Evolutionary conservation across 2,113 vertebrate species (phyloP).

Genomic region (Centropus bengalensis): DNA sequence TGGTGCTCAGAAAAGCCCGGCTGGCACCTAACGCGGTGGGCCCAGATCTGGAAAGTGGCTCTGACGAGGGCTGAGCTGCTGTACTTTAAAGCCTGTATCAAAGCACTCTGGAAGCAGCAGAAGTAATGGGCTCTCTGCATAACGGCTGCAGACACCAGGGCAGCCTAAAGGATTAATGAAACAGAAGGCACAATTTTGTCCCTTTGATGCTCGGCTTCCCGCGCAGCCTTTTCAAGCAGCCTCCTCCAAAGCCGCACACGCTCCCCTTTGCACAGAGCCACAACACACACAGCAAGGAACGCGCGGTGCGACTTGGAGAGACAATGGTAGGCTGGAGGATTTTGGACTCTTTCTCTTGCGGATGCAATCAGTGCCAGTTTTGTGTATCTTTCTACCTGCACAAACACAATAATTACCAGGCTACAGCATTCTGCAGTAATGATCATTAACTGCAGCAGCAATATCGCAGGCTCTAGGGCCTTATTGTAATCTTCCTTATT

Average conservation of each 20-base stretch:
- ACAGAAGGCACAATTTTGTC: background rate
- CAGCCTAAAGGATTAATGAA: constrained; percentile 9
- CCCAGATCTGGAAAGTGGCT: background rate
- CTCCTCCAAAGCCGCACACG: background rate
- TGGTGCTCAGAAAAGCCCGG: background rate
- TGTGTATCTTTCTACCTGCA: constrained; percentile 47
- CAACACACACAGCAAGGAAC: background rate
- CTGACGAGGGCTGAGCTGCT: background rate
- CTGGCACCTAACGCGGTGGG: background rate
- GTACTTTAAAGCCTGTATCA: background rate
- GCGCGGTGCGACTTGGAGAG: background rate
- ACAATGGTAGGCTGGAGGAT: background rate
- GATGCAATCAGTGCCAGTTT: background rate
- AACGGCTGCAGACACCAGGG: background rate
- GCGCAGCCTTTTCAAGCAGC: background rate
- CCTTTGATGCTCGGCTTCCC: background rate
- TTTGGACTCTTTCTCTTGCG: constrained; percentile 22
- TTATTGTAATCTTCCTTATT: constrained; percentile 64
- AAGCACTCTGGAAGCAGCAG: background rate
- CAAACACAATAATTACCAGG: background rate
- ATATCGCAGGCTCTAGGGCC: constrained; percentile 59
- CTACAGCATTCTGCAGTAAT: constrained; percentile 57
- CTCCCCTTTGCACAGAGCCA: background rate
- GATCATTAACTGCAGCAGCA: constrained; percentile 61
- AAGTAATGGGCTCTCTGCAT: background rate